Base-by-base conservation (phyloP, 2,888 invertebrate species). In the Drosophila colorata region DNA sequence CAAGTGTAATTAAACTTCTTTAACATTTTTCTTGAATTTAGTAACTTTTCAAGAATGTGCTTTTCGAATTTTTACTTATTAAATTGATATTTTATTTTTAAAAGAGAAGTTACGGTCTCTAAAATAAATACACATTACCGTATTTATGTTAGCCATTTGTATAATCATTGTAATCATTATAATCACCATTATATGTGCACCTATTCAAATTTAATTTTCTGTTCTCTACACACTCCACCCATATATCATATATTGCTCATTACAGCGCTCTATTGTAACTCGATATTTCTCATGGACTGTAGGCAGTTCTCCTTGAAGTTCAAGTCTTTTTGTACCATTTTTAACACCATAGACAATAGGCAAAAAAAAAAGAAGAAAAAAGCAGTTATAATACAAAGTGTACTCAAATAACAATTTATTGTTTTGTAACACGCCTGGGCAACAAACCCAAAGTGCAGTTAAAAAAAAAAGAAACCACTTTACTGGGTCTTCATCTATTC, bases 221-320 rank as follows among this genome's bases (percentile, higher is more conserved):
- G 35, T 47, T 55, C 37, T 48, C 9, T 38, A 37, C 37, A 37
- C 41, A 44, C 41, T 38, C 20, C 47, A 55, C 23, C 38, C 61
- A 48, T 49, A 23, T 31, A 63, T 56, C 46, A 60, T 40, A 18
- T 16, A 43, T 52, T 38, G 51, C 73, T 56, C 73, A 63, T 67
- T 74, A 73, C 41, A 25, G 16, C 8, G 23, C 9, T 23, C 56
- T 48, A 72, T 64, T 67, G 74, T 75, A 73, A 75, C 8, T 13
- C 47, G 74, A 78, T 73, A 67, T 60, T 18, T 47, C 46, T 63
- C 18, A 47, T 14, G 48, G 16, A n/a, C 31, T 37, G 44, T 18
- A 52, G 56, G 47, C 74, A 71, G 88, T 87, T 82, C 78, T 78
- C 88, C 88, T 82, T 82, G 81, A 72, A 69, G 79, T 74, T 55